phyloP scores from a whole-genome alignment of 1,140 invertebrate species.

The Wiebesia pumilae region DNA sequence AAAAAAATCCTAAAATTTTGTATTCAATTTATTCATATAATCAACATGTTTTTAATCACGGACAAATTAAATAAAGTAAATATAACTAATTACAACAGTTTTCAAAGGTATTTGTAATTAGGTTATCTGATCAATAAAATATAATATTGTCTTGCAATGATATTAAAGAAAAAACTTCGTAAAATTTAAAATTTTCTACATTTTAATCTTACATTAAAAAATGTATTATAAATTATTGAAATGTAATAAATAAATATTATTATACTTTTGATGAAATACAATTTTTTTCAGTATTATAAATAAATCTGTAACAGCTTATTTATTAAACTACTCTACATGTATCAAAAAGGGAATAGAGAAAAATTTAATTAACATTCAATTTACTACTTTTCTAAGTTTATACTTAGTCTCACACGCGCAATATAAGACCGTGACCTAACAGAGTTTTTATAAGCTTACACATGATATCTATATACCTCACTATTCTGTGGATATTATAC shows the following conservation, averaged over 20 bases:
- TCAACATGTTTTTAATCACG: neutral
- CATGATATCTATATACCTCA: too few species aligned
- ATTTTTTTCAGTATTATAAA: neutral
- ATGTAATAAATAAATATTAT: neutral
- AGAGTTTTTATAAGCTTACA: too few species aligned
- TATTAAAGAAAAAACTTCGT: neutral
- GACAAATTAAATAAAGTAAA: neutral
- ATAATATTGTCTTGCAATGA: neutral
- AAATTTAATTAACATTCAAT: neutral
- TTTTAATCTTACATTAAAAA: neutral
- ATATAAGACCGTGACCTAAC: neutral
- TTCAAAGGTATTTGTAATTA: neutral
- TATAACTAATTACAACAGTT: neutral
- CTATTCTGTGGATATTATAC: too few species aligned
- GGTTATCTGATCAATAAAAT: slow-evolving; percentile 6
- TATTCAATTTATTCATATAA: neutral
- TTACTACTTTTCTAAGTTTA: too few species aligned
- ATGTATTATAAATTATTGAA: neutral
- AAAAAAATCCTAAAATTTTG: too few species aligned
- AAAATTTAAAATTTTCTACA: neutral
- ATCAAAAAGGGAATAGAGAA: neutral
- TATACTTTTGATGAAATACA: neutral
- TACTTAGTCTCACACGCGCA: neutral
- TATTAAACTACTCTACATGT: too few species aligned
- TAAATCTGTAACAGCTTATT: neutral